A percentile compares a stretch with the other conserved stretches of the same genome.
Evolutionary conservation across 2,113 vertebrate genomes (phyloP).

Genomic region (Rhinopomastus cyanomelas): DNA sequence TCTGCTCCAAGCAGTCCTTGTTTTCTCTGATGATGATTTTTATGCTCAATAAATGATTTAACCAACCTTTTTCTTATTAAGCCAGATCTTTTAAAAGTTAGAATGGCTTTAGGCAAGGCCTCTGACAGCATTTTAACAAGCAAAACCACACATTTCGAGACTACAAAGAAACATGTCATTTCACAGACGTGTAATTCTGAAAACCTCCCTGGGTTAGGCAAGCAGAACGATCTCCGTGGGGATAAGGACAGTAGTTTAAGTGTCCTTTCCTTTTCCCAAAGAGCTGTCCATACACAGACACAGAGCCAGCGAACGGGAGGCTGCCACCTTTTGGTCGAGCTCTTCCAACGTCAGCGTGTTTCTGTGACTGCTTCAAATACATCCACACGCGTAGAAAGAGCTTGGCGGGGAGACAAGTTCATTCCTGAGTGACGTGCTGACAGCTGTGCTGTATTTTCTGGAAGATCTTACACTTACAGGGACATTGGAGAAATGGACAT

Average conservation of each 20-base stretch:
- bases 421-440: not conserved
- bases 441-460: not conserved
- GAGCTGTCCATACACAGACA: not conserved
- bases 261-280: not conserved
- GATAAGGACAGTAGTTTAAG: not conserved
- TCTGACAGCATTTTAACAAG: not conserved
- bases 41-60: not conserved
- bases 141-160: not conserved
- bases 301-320: not conserved
- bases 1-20: not conserved
- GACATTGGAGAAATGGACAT: no score
- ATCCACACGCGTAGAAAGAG: no score
- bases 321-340: slow-evolving; percentile 17
- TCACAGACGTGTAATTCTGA: not conserved
- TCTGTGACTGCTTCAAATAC: not conserved
- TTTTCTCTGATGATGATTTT: not conserved
- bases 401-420: not conserved
- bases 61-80: not conserved
- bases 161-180: not conserved
- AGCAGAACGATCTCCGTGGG: not conserved
- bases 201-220: not conserved
- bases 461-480: not conserved
- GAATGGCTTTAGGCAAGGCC: not conserved
- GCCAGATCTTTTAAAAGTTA: not conserved
- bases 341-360: not conserved